These are phyloP conservation scores for Lasioglossum pauxillum DNA, from an alignment of 2,888 invertebrate genomes.

Conservation along the genomic window DNA sequence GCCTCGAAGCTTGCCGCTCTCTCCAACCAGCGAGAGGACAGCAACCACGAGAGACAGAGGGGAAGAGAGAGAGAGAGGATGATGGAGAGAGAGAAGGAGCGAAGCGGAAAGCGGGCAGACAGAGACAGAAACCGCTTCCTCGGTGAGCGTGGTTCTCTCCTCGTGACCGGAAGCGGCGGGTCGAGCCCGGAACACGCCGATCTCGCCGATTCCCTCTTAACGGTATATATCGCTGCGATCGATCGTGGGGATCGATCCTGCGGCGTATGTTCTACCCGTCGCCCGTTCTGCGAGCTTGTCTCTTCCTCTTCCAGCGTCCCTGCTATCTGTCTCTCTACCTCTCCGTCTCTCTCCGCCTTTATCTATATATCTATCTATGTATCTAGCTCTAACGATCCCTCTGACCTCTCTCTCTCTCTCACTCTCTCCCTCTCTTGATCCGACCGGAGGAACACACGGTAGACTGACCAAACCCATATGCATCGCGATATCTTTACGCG, in stretches of 20 bases:
- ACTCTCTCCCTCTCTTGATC: background rate
- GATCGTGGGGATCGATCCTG: conserved; percentile 72
- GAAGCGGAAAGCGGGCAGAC: background rate
- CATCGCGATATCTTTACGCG: conserved; percentile 43
- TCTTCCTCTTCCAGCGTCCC: background rate
- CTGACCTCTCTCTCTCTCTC: conserved; percentile 12
- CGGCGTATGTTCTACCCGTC: conserved; percentile 25
- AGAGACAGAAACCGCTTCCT: conserved; percentile 57
- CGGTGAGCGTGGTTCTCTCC: conserved; percentile 68
- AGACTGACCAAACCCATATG: conserved; percentile 24
- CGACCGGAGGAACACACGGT: background rate
- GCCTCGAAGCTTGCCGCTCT: conserved; percentile 38
- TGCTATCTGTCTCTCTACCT: background rate
- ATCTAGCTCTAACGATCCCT: background rate
- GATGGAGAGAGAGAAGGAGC: background rate
- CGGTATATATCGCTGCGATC: conserved; percentile 76
- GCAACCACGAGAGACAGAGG: background rate
- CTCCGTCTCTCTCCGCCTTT: background rate
- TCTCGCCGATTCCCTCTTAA: conserved; percentile 76
- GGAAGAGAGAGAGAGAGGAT: background rate
- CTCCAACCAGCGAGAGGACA: conserved; percentile 30
- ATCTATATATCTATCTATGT: background rate
- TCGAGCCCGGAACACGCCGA: conserved; percentile 79
- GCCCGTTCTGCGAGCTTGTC: conserved; percentile 58
- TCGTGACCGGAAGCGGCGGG: conserved; percentile 83